Conservation (phyloP, 2,797 vertebrate species). For the Hipposideros larvatus region DNA sequence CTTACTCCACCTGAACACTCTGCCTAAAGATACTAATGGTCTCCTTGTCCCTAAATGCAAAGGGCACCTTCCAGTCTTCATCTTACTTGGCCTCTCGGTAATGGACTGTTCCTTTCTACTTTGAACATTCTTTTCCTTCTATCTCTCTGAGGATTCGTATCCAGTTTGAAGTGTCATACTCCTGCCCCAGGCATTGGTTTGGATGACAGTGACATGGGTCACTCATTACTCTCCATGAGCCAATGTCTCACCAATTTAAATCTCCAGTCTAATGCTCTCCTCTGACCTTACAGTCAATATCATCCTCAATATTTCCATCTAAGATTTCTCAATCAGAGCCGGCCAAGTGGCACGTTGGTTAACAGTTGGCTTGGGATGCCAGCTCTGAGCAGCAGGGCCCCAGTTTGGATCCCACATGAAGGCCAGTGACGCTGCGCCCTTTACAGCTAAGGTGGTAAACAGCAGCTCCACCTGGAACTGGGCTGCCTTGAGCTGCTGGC, state of each 20-base stretch:
- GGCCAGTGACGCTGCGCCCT: too few species aligned
- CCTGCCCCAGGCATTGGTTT: neutral
- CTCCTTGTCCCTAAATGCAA: neutral
- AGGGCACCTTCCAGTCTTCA: neutral
- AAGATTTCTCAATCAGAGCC: neutral
- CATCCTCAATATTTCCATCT: neutral
- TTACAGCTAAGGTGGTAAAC: too few species aligned
- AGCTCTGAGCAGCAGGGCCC: too few species aligned
- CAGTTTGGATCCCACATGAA: too few species aligned
- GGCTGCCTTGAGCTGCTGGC: too few species aligned
- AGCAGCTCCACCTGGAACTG: too few species aligned
- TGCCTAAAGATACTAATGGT: neutral
- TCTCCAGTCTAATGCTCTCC: neutral
- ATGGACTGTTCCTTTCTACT: neutral
- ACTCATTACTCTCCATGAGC: neutral
- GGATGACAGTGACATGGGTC: neutral
- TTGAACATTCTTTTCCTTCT: neutral
- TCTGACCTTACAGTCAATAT: neutral
- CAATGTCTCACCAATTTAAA: neutral
- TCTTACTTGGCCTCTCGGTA: neutral
- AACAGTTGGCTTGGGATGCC: too few species aligned
- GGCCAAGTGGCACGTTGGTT: too few species aligned
- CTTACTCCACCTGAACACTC: neutral
- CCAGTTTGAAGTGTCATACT: neutral
- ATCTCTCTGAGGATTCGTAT: neutral